Base-by-base conservation (phyloP, 2,888 invertebrate species). In the Mycalesis mineus region DNA sequence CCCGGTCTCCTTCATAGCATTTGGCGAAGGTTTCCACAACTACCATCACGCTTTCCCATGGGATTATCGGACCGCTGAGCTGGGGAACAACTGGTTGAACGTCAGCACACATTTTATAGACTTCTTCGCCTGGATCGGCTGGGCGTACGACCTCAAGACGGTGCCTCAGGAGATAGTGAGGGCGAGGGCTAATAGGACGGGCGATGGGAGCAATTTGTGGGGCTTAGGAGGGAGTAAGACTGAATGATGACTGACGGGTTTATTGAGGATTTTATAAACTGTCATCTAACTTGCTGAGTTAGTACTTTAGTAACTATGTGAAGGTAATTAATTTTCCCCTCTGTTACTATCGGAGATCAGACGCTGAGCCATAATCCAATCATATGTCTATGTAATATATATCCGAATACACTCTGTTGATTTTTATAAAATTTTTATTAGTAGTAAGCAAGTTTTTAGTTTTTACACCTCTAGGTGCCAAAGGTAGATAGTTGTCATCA, bases 1-100 rank as follows among this genome's bases (percentile, higher is more conserved):
- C 0, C 7, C 65, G 0, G 74, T 77, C 0, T 70, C 77, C 0
- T 31, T 79, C 0, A 51, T 67, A 0, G 66, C 72, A 0, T 69
- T 74, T 5, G 80, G 81, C 2, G 51, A 51, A 31, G 80, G 82
- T 0, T 81, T 74, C 59, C 81, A 81, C 37, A 82, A 81, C 36
- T 80, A 75, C 53, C 82, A 82, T 49, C 80, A 81, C 45, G 71
- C 72, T 0, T 82, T 73, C 45, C 81, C 81, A 0, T 79, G 73
- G 71, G 80, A 82, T 48, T 80, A 80, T 37, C 61, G 73, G n/a
- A 68, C 71, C 0, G 72, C 77, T 0, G 81, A 82, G 58, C 49
- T 79, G 11, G 77, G 80, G 0, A 69, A 69, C 39, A 66, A 68
- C 57, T 53, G 61, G 28, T 37, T 69, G 17, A 73, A 72, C 14